These are phyloP conservation scores for Epinephelus lanceolatus DNA, from an alignment of 2,113 vertebrate genomes.

Conservation along the genomic window DNA sequence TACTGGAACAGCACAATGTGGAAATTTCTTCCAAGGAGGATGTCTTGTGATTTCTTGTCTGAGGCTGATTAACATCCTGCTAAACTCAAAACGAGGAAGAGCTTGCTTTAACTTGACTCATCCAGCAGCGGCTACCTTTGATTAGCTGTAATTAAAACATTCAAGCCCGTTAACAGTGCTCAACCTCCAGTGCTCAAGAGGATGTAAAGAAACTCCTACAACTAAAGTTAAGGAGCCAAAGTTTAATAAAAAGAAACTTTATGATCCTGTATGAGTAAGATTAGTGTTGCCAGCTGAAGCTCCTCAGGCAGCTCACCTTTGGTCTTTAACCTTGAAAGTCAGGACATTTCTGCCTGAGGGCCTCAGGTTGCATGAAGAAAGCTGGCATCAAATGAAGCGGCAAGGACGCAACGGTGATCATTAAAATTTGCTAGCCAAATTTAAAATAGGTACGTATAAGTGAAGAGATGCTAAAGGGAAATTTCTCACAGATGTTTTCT, in stretches of 20 bases:
- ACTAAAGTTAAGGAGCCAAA: not conserved
- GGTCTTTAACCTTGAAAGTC: conserved; percentile 34
- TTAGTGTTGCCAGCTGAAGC: conserved; percentile 22
- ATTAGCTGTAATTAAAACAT: conserved; percentile 22
- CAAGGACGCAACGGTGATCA: not conserved
- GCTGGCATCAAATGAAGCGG: not conserved
- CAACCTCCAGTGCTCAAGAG: not conserved
- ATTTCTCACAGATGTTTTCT: not conserved
- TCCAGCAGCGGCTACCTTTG: conserved; percentile 20
- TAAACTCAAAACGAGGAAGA: conserved; percentile 21
- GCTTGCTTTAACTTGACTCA: conserved; percentile 9
- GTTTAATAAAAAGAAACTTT: not conserved
- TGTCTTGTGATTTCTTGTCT: conserved; percentile 19
- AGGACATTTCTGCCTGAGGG: not conserved
- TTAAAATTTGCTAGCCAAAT: not conserved
- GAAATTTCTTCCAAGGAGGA: conserved; percentile 10
- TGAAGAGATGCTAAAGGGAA: not conserved
- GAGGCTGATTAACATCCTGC: conserved; percentile 61
- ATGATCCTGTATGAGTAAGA: conserved; percentile 4
- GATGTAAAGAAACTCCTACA: not conserved
- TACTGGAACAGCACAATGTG: conserved; percentile 6
- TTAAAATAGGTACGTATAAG: not conserved
- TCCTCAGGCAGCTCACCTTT: conserved; percentile 36
- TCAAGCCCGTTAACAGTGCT: not conserved
- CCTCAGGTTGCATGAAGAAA: conserved; percentile 26